Conservation (phyloP, 2,113 vertebrate species). For the Chloropsis hardwickii region DNA sequence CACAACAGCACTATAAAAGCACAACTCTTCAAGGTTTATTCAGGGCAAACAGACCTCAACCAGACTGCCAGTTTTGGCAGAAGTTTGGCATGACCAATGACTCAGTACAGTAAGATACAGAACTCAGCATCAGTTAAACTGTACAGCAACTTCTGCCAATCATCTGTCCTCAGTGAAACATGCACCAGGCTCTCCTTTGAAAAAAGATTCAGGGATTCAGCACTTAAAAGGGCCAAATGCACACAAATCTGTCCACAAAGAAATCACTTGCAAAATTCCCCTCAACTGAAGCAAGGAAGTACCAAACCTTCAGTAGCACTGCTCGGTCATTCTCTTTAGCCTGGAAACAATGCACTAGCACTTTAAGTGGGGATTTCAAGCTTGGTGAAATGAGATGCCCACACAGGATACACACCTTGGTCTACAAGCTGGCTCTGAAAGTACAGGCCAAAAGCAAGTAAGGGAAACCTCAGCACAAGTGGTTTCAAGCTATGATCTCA, state of each 20-base stretch:
- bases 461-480: background rate
- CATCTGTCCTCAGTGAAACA: background rate
- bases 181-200: background rate
- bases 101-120: background rate
- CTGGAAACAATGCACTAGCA: background rate
- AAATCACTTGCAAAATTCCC: background rate
- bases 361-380: background rate
- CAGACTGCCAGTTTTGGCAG: background rate
- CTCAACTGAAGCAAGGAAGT: background rate
- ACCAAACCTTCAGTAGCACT: background rate
- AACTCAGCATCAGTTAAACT: background rate
- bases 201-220: background rate
- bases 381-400: background rate
- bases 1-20: background rate
- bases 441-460: background rate
- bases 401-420: background rate
- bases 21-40: background rate
- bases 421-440: background rate
- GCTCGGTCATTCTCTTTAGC: background rate
- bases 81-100: background rate
- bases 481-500: background rate
- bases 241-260: background rate
- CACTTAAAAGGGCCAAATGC: background rate
- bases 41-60: background rate
- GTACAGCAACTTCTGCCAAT: background rate